Evolutionary conservation across 2,888 invertebrate genomes (phyloP), one percentile per base, ranked within the genome.

Genomic region (Catocala fraxini): DNA sequence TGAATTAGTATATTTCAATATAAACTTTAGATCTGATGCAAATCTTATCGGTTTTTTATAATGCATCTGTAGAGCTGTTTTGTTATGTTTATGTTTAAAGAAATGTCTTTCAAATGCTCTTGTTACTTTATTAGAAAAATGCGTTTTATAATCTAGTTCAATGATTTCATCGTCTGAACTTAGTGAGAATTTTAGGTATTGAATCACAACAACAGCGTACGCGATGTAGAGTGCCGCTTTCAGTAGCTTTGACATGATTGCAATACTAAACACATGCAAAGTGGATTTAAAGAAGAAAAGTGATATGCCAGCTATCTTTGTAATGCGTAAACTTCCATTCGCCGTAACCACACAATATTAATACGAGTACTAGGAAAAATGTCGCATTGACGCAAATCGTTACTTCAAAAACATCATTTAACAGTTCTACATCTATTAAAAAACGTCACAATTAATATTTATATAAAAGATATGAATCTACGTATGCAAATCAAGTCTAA

Each of bases 1-100:
- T 0, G 78, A 78, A 9, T 79, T 56, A 0, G 84, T 85, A 83
- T 87, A 91, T 68, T 86, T 89, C 5, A 92, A 67, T 6, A 92
- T 85, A 57, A 75, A 92, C 59, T 86, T 92, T 1, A 86, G 80
- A 75, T 92, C 92, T 0, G 84, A 87, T 0, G 81, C 79, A 9
- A 90, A 71, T 70, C 89, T 82, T 10, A 70, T 60, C 0, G 86
- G 82, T 53, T 63, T 79, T 49, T 77, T 68, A 52, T 75, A 86
- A n/a, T 33, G 6, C 5, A 70, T 63, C 0, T 66, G 45, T 6
- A 74, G 51, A 10, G 74, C 63, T 0, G 81, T 80, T 0, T 65
- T 41, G 35, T 84, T 82, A 4, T 72, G 64, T 42, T 67, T 69
- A 12, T 67, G 59, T 15, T 74, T 84, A 56, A 74, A 84, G 0